Base-by-base conservation (phyloP, 2,888 invertebrate genomes). In the Litoditis marina region DNA sequence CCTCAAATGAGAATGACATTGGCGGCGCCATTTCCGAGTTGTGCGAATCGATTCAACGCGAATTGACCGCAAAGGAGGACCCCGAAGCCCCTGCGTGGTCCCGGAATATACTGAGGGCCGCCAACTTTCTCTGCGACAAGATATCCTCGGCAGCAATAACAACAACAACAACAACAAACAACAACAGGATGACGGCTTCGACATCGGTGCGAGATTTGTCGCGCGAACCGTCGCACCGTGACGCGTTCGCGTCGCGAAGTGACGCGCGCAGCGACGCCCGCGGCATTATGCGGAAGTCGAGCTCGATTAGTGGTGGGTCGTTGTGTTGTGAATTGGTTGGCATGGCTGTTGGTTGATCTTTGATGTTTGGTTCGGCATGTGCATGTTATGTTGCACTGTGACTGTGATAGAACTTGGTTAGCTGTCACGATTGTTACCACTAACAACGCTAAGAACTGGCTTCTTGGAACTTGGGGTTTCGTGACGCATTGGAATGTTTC, bases 111-210 rank as follows among this genome's bases (percentile, higher is more conserved):
- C 65, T 81, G 6, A 56, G 71, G 31, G 82, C 80, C 0, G 82
- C 82, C 7, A 78, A 72, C 25, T 78, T 78, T 53, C 71, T 82
- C 32, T 69, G 64, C 19, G 78, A 79, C 49, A 77, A 77, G 56
- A 75, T 79, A n/a, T 64, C 67, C 5, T 64, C 61, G 42, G 64
- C 53, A 30, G 57, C 69, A 11, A 50, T 28, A 25, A 11, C 60
- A 36, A 36, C 31, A 8, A 4, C 54, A 11, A n/a, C 16, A 19
- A 30, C 53, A n/a, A 11, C 53, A n/a, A 42, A 28, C 16, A n/a
- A n/a, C n/a, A 31, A 11, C 13, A 47, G 30, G 16, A 11, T 31
- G 11, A 25, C 28, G 7, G 42, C 39, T 11, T 44, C 39, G 13
- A 5, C 57, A 34, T 57, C 60, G 62, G 7, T n/a, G 32, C 22